Evolutionary conservation across 2,797 vertebrate genomes (phyloP), one percentile per base, ranked within the genome.

Genomic region (Labroides dimidiatus): DNA sequence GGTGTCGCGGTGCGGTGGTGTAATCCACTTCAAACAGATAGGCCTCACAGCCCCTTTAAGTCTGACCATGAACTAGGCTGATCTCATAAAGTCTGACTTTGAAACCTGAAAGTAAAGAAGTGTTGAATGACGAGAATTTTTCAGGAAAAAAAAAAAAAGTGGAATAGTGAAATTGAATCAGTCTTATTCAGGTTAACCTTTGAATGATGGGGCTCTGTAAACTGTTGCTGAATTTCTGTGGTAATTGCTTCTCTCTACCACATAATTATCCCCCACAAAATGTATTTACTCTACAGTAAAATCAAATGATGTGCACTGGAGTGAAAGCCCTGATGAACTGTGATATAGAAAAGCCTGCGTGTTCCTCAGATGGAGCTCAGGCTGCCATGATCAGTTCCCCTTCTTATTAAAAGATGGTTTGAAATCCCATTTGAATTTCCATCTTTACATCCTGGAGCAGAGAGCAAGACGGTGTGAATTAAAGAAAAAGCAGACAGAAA

Each of bases 371-470:
- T 66, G 47, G 55, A 65, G 67, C 52, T 51, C 23, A 2, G 14
- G 10, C 17, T 11, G 33, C 17, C 13, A 6, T 51, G 3, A 69
- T 56, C 55, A 41, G 55, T 69, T 81, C 47, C 47, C 58, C 62
- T 48, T 37, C 20, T 57, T 77, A 85, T 89, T 87, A 84, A 81
- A 87, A 84, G 67, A 87, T 84, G 82, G 71, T 30, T 39, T 44
- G 19, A 76, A 86, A 80, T 75, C 72, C 47, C 58, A 74, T 71
- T 83, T 76, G 55, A 76, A 66, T 84, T 77, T 42, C 51, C 20
- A 30, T 73, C 62, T 73, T 82, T 68, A 58, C 58, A 78, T 64
- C 42, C 19, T 44, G 75, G 69, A 39, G 55, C 59, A 43, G 49
- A 56, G 50, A 70, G 24, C 8, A 33, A 75, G 49, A 56, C 3